Conservation (phyloP, 2,797 vertebrate genomes). For the Linurgus olivaceus region DNA sequence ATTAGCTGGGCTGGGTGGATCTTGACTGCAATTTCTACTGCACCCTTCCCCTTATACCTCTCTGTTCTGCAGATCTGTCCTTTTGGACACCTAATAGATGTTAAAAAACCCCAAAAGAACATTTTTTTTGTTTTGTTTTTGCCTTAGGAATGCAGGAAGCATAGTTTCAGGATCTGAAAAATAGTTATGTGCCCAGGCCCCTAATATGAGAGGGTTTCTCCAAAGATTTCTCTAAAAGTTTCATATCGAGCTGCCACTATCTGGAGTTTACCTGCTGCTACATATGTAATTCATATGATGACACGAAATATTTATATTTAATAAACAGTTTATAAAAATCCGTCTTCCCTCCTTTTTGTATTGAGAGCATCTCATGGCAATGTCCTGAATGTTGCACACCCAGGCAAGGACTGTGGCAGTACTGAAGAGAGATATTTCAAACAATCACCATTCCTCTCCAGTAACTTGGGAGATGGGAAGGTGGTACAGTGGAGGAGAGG, state of each 20-base stretch:
- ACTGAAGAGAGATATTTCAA: neutral
- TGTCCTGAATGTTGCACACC: neutral
- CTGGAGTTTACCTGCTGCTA: neutral
- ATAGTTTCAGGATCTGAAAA: neutral
- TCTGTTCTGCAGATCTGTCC: neutral
- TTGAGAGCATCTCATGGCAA: neutral
- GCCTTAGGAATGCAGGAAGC: neutral
- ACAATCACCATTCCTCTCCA: neutral
- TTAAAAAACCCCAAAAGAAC: neutral
- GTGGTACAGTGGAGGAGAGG: neutral
- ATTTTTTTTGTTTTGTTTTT: neutral
- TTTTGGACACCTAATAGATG: neutral
- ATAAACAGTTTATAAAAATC: neutral
- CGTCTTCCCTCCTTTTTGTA: neutral
- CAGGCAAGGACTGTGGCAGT: neutral
- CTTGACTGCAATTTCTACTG: neutral
- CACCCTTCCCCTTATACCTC: neutral
- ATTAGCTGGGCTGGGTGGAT: neutral
- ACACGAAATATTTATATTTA: neutral
- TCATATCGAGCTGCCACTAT: neutral
- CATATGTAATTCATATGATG: neutral
- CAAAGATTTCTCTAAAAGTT: neutral
- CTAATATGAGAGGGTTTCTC: neutral
- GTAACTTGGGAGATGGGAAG: neutral
- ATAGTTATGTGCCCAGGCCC: neutral